Base-by-base conservation (phyloP, 2,797 vertebrate genomes). In the Ispidina picta region DNA sequence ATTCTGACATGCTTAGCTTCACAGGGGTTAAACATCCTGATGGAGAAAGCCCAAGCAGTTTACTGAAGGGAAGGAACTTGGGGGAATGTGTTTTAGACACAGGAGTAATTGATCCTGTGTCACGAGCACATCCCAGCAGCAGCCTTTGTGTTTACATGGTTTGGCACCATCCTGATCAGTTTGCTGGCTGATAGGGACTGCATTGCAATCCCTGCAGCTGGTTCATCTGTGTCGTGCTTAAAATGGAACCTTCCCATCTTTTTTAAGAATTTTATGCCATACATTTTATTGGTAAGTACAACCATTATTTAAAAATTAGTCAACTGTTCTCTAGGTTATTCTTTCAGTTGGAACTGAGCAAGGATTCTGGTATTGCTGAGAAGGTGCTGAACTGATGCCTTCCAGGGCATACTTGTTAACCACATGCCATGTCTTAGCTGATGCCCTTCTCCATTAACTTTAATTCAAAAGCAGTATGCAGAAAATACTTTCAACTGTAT, bases 161-260 rank as follows among this genome's bases (percentile, higher is more conserved):
- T 85, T 89, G 51, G 88, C 90, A 51, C 31, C 23, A 14, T 43
- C 13, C 4, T 4, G n/a, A 72, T 58, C 70, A 91, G 20, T 90
- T 89, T 56, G 25, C 71, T 93, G 63, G 49, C 77, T 94, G 91
- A 71, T 79, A 74, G 91, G 88, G 82, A 95, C 59, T 46, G 48
- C 70, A 16, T 59, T 94, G 41, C 64, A 70, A 69, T 91, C 91
- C 72, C 81, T 74, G 76, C 35, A 35, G 35, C 8, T 31, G 16
- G 9, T 12, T 65, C 43, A 20, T 43, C 13, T 46, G 4, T 39
- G 60, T 33, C 41, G 19, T 39, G 60, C 28, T 65, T 83, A 41
- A 69, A 75, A 81, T 33, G 35, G 31, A 33, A 44, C n/a, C 11
- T 78, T 69, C 39, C 26, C 37, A 29, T 19, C n/a, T 75, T 91